Conservation (phyloP, 1,140 invertebrate species). For the Sinella curviseta region DNA sequence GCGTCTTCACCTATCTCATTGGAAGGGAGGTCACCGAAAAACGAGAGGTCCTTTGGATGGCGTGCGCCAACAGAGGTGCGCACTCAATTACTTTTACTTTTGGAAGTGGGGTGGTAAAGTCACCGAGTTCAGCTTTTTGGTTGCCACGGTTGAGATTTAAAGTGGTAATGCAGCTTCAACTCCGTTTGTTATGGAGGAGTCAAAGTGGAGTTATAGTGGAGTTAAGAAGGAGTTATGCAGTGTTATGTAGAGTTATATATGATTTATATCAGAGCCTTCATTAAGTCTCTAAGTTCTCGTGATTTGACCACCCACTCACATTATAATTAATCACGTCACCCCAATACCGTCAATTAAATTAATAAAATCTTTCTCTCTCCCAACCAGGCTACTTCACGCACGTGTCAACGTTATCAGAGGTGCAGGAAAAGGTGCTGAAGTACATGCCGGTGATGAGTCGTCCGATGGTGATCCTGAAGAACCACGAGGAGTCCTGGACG, state of each 20-base stretch:
- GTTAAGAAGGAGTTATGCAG: slow-evolving; percentile 21
- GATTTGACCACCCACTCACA: too few relatives aligned
- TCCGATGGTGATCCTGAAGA: slow-evolving; percentile 71
- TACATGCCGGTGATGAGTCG: slow-evolving; percentile 88
- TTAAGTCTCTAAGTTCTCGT: too few relatives aligned
- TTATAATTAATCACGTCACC: background rate
- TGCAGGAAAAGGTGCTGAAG: slow-evolving; percentile 88
- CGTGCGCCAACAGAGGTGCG: slow-evolving; percentile 90
- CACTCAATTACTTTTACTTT: background rate
- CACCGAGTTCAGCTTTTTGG: background rate
- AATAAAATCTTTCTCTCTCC: background rate
- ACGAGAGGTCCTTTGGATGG: slow-evolving; percentile 92
- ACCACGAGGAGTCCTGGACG: slow-evolving; percentile 84
- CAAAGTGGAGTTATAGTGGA: too few relatives aligned
- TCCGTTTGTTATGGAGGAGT: slow-evolving; percentile 27
- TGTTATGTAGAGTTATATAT: too few relatives aligned
- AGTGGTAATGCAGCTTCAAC: slow-evolving; percentile 24
- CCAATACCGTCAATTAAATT: background rate
- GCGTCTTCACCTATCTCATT: slow-evolving; percentile 97
- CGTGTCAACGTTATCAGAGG: slow-evolving; percentile 86
- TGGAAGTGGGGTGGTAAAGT: too few relatives aligned
- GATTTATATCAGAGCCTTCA: too few relatives aligned
- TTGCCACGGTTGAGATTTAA: background rate
- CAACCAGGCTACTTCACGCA: slow-evolving; percentile 85
- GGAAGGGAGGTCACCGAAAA: slow-evolving; percentile 91